phyloP scores from a whole-genome alignment of 2,888 invertebrate genomes.

The Trissolcus japonicus region DNA sequence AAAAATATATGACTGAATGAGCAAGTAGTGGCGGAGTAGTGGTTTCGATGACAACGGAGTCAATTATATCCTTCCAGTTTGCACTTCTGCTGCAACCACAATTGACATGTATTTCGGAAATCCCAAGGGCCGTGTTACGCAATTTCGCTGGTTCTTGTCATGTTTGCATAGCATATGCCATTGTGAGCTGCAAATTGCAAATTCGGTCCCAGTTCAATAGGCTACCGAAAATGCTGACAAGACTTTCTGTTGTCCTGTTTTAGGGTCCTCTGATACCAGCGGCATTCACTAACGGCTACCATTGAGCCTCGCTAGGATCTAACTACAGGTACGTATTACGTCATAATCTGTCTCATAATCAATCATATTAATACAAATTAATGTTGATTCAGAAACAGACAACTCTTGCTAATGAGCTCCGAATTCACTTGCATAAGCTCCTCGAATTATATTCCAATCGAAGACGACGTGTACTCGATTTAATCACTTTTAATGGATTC shows the following conservation, averaged over 20 bases:
- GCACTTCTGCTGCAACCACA: constrained; percentile 29
- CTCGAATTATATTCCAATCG: too few relatives aligned
- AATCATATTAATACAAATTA: constrained; percentile 54
- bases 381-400: constrained; percentile 48
- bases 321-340: constrained; percentile 72
- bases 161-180: constrained; percentile 43
- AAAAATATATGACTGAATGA: constrained; percentile 44
- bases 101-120: constrained; percentile 69
- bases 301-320: constrained; percentile 81
- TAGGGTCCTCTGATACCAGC: constrained; percentile 98
- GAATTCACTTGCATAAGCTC: constrained; percentile 4
- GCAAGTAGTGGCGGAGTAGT: constrained; percentile 35
- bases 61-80: constrained; percentile 46
- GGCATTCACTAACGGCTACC: constrained; percentile 99
- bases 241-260: constrained; percentile 76
- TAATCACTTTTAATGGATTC: too few relatives aligned
- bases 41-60: constrained; percentile 46
- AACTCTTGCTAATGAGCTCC: constrained; percentile 41
- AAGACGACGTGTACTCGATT: too few relatives aligned
- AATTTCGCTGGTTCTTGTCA: constrained; percentile 77
- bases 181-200: constrained; percentile 49
- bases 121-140: constrained; percentile 80
- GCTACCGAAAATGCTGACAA: constrained; percentile 57
- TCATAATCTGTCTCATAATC: constrained; percentile 40
- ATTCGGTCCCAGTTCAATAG: constrained; percentile 51